Evolutionary conservation across 2,888 invertebrate genomes (phyloP).

Genomic region (Ennomos fuscantarius): DNA sequence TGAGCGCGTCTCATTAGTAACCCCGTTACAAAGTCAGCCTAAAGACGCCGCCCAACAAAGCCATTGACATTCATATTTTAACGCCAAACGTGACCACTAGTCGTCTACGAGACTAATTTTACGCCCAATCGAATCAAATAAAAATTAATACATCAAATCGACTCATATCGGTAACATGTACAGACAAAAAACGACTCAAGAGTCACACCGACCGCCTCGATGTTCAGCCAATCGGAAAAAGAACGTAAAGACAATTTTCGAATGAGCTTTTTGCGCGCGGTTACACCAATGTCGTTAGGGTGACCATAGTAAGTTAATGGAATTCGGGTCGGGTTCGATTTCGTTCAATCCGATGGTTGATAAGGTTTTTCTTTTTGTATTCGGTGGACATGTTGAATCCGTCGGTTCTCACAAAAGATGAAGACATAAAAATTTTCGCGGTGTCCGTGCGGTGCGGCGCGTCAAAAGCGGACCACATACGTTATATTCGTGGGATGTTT

Average conservation of each 20-base stretch:
- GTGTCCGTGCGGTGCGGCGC: conserved; percentile 68
- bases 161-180: conserved; percentile 47
- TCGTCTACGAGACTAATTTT: conserved; percentile 75
- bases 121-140: conserved; percentile 78
- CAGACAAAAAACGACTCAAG: conserved; percentile 66
- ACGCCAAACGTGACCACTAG: conserved; percentile 75
- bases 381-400: conserved; percentile 54
- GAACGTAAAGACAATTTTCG: conserved; percentile 66
- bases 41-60: conserved; percentile 70
- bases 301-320: conserved; percentile 69
- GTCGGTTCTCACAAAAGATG: conserved; percentile 76
- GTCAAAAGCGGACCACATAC: conserved; percentile 80
- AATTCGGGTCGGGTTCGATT: conserved; percentile 58
- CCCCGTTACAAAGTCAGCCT: conserved; percentile 60
- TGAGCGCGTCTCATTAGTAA: conserved; percentile 72
- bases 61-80: conserved; percentile 78
- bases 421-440: conserved; percentile 82
- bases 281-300: conserved; percentile 77
- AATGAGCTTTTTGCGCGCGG: conserved; percentile 69
- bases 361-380: conserved; percentile 52
- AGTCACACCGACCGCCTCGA: conserved; percentile 46
- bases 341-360: conserved; percentile 59
- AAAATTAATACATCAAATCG: conserved; percentile 78
- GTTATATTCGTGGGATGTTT: conserved; percentile 70
- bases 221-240: conserved; percentile 64